phyloP scores from a whole-genome alignment of 37 sponge, comb jelly and placozoan genomes.

The Axinella damicornis region DNA sequence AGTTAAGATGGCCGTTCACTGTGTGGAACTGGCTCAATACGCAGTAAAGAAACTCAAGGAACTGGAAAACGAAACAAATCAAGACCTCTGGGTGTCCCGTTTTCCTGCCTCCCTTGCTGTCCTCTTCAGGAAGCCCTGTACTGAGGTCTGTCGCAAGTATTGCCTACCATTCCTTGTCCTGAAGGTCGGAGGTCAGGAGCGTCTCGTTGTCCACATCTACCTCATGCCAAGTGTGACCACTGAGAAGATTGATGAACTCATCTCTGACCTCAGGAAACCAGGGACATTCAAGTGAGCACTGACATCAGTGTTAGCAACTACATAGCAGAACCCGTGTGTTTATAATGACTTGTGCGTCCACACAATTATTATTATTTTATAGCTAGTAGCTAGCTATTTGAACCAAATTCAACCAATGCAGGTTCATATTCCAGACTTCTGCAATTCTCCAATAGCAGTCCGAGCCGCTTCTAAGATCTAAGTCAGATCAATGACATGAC shows the following conservation, averaged over 20 bases:
- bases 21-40: slow-evolving; percentile 24
- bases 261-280: too few species aligned
- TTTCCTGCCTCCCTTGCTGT: slow-evolving; percentile 6
- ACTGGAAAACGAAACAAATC: slow-evolving; percentile 7
- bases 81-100: slow-evolving; percentile 20
- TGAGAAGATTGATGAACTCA: slow-evolving; percentile 1
- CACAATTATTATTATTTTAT: too few species aligned
- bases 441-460: too few species aligned
- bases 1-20: slow-evolving; percentile 1
- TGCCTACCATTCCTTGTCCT: neutral
- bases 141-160: slow-evolving; percentile 14
- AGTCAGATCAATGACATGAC: too few species aligned
- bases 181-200: neutral
- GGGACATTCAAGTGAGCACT: too few species aligned
- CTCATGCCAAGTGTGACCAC: slow-evolving; percentile 11
- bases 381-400: too few species aligned
- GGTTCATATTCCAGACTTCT: too few species aligned
- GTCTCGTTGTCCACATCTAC: neutral
- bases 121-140: slow-evolving; percentile 24
- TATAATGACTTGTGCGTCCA: too few species aligned
- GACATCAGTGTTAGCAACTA: too few species aligned
- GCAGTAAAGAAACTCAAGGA: neutral
- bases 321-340: too few species aligned
- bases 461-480: too few species aligned
- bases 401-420: too few species aligned